phyloP scores from a whole-genome alignment of 2,888 invertebrate species.

The Alcis repandata region DNA sequence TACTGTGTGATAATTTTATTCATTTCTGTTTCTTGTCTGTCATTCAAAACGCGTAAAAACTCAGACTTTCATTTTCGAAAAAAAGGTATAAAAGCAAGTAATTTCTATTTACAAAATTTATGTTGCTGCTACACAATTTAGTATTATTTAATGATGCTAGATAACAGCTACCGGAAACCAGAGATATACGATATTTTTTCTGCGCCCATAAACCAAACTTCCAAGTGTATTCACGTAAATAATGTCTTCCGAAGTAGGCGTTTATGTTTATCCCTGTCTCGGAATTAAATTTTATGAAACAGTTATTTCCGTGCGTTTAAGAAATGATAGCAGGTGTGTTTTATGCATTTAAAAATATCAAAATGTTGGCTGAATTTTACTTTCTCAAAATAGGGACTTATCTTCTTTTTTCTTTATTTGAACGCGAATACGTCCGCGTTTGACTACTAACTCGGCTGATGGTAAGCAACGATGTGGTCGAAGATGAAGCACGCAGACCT shows the following conservation, averaged over 20 bases:
- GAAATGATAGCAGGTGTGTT: constrained; percentile 7
- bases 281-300: constrained; percentile 1
- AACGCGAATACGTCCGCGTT: too few species aligned
- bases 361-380: constrained; percentile 1
- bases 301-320: constrained; percentile 10
- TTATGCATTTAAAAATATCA: constrained; percentile 1
- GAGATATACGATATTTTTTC: constrained; percentile 14
- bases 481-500: too few species aligned
- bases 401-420: too few species aligned
- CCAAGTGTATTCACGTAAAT: constrained; percentile 3
- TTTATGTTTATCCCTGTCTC: constrained; percentile 8
- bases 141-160: constrained; percentile 10
- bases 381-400: neutral
- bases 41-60: too few species aligned
- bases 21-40: too few species aligned
- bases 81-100: too few species aligned
- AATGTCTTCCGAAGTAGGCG: constrained; percentile 11
- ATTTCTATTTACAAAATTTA: too few species aligned
- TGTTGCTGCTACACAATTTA: constrained; percentile 11
- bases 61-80: too few species aligned
- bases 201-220: neutral
- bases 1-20: too few species aligned
- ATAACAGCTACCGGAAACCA: constrained; percentile 16
- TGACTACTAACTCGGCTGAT: too few species aligned
- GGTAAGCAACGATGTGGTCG: too few species aligned